Conservation (phyloP, 2,797 vertebrate species). For the Alosa sapidissima region DNA sequence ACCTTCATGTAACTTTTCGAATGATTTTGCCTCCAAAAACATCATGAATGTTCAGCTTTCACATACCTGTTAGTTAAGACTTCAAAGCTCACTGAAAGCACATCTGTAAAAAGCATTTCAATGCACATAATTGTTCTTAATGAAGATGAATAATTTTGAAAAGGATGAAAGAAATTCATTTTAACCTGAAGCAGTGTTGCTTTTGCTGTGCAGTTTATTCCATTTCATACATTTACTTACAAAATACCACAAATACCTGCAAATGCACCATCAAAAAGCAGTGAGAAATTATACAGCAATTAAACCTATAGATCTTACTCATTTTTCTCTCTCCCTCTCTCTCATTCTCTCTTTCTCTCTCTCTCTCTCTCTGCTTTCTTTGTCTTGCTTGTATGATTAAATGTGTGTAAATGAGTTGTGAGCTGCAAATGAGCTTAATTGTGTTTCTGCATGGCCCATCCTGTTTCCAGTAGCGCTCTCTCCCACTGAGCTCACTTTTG, state of each 20-base stretch:
- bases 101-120: background rate
- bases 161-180: no score
- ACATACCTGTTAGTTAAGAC: background rate
- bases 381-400: background rate
- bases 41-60: background rate
- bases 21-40: background rate
- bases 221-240: no score
- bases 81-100: background rate
- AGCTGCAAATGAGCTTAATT: constrained; percentile 2
- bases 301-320: background rate
- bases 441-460: background rate
- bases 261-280: no score
- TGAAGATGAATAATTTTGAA: no score
- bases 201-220: no score
- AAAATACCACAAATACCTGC: no score
- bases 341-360: background rate
- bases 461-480: background rate
- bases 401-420: constrained; percentile 10
- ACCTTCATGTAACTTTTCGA: background rate
- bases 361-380: constrained; percentile 9
- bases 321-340: background rate
- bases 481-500: background rate
- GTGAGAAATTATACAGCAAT: no score
- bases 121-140: background rate
- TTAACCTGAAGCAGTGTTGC: no score